Base-by-base conservation (phyloP, 2,113 vertebrate genomes). In the Sakesphorus luctuosus region DNA sequence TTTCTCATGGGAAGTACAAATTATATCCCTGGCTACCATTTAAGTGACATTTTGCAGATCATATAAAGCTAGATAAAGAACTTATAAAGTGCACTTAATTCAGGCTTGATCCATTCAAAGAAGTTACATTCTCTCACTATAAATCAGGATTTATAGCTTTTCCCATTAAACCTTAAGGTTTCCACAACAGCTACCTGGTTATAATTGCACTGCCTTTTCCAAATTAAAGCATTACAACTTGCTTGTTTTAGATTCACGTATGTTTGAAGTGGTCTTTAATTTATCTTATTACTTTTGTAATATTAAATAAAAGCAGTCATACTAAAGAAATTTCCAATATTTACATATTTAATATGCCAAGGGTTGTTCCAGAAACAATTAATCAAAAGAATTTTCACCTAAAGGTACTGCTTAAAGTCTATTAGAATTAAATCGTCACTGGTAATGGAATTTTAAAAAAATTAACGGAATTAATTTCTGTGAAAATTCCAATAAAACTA, bases 91-190 rank as follows among this genome's bases (percentile, higher is more conserved):
- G 15, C 9, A 40, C 31, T 74, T 95, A 87, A 76, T 91, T 93
- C 40, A 85, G 53, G 58, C 25, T 76, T 91, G 31, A 85, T 91
- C 50, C 29, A 75, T 87, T 95, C 79, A 49, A 86, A 90, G 58
- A 90, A 93, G 89, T 44, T 81, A 31, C 40, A 71, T 90, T 88
- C 50, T 85, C 14, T 90, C n/a, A 38, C 72, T 74, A 93, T 90
- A 96, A 96, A 93, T 87, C 52, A 81, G 71, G 59, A 95, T 92
- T 94, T 92, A 87, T 56, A 81, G n/a, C 59, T 88, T 84, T 84
- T 62, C 46, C 24, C 23, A 75, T 89, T 89, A 88, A 94, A 92
- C 31, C 7, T 84, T 73, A 80, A 88, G 47, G 38, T 87, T 92
- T 94, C 28, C 20, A 44, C 73, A 95, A 65, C 83, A 95, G 67